Evolutionary conservation across 2,113 vertebrate genomes (phyloP).

Genomic region (Toxotes chatareus): DNA sequence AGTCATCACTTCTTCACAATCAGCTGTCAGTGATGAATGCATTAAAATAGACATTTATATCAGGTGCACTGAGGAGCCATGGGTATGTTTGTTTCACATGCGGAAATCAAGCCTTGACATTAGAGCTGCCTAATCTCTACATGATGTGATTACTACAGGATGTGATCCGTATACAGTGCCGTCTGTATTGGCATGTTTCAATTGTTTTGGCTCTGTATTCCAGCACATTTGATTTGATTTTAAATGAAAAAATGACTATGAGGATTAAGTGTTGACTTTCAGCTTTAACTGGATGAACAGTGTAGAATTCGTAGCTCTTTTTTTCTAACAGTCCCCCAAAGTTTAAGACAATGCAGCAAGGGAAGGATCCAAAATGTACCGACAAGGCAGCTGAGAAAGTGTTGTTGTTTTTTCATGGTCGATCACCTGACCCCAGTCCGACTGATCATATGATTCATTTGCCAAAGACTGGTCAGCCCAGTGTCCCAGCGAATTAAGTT

Average conservation of each 20-base stretch:
- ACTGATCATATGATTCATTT: not conserved
- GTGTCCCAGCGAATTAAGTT: not conserved
- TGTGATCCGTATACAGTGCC: not conserved
- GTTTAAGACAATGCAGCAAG: not conserved
- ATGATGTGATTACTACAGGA: not conserved
- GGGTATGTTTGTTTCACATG: not conserved
- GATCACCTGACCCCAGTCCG: not conserved
- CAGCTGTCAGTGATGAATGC: conserved; percentile 9
- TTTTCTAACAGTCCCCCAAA: not conserved
- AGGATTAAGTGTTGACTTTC: not conserved
- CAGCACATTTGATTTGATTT: not conserved
- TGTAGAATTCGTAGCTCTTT: not conserved
- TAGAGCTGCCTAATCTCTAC: not conserved
- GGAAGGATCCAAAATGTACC: not conserved
- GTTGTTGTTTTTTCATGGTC: not conserved
- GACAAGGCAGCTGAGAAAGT: not conserved
- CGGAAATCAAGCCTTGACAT: not conserved
- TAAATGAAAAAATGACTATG: not conserved
- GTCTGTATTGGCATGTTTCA: not conserved
- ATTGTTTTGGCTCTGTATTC: not conserved
- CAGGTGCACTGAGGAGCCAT: not conserved
- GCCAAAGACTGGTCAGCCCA: not conserved
- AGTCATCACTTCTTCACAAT: conserved; percentile 12
- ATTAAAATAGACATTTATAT: not conserved
- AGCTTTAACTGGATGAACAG: conserved; percentile 4